Conservation (phyloP, 2,797 vertebrate genomes). For the Coendou prehensilis region DNA sequence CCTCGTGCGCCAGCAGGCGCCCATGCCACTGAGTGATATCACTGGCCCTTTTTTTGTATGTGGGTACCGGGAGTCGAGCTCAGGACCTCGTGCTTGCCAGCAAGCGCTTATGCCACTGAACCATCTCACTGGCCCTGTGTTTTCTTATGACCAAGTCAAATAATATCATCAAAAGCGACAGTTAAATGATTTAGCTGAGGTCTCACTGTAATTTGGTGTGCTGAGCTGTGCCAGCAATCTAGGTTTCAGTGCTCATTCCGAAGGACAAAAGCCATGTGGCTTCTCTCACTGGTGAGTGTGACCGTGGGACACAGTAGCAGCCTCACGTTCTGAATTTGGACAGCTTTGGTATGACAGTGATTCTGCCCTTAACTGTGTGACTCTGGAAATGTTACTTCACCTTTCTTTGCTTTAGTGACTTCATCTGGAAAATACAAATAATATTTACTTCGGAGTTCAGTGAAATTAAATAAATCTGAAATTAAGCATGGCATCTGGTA, state of each 20-base stretch:
- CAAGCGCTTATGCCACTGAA: too few species aligned
- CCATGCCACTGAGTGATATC: too few species aligned
- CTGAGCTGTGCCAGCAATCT: background rate
- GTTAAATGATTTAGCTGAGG: background rate
- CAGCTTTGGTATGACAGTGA: background rate
- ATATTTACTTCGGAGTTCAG: background rate
- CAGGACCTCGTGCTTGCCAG: too few species aligned
- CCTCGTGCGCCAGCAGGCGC: too few species aligned
- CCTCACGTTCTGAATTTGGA: background rate
- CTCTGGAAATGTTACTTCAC: conserved; percentile 12
- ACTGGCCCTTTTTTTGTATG: too few species aligned
- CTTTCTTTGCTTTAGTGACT: background rate
- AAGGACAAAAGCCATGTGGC: background rate
- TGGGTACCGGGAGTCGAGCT: too few species aligned
- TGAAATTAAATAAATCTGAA: background rate
- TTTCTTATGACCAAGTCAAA: background rate
- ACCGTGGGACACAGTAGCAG: background rate
- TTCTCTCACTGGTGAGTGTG: background rate
- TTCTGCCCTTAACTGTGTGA: background rate
- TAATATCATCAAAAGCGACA: background rate
- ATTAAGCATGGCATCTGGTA: too few species aligned
- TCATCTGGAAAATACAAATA: conserved; percentile 25
- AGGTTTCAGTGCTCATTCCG: background rate
- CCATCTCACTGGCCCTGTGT: background rate
- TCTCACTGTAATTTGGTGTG: background rate